Base-by-base conservation (phyloP, 92 coral and sea anemone species). In the Plumapathes pennacea region DNA sequence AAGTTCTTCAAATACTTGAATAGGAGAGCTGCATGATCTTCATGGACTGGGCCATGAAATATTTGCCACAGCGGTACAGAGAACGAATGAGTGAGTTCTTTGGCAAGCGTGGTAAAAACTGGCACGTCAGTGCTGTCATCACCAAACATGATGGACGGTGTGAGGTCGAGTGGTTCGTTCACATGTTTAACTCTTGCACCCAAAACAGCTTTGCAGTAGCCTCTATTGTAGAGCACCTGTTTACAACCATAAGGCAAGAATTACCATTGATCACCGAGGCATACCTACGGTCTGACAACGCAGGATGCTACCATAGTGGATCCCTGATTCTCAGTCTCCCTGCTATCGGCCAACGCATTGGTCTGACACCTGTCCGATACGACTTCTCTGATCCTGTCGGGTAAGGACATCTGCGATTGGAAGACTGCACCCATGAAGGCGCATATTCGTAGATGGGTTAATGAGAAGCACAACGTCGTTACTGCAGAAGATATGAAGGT, bases 21-120 rank as follows among this genome's bases (percentile, higher is more conserved):
- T 54, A 62, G 15, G 40, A 20, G 18, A 38, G 80, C 22, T 64
- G 61, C 14, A 68, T 72, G 27, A 63, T 78, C 18, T 60, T 68
- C 32, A 66, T 71, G 60, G 85, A 71, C 66, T 71, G 55, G 56
- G 78, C 78, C 30, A 71, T 71, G 78, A 71, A 58, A 30, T 71
- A 57, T 38, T 33, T 71, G 5, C 78, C 78, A 21, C 45, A 46
- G 31, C 62, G 49, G 41, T 72, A 15, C 31, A 39, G 70, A 28
- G 79, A 72, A 38, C 25, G 69, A 19, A 69, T 57, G 56, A 45
- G 38, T n/a, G 69, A 71, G 32, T 71, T 74, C 71, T 79, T 71
- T 23, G 80, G 74, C 4, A 79, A 71, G 46, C 22, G 65, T 9
- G 79, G 85, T 9, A 41, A 61, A 28, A 69, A 72, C 19, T 78